Percentiles rank a stretch among this genome's conserved stretches.
These are phyloP conservation scores for Cephus pygmeus DNA, from an alignment of 2,888 invertebrate species.

Conservation along the genomic window DNA sequence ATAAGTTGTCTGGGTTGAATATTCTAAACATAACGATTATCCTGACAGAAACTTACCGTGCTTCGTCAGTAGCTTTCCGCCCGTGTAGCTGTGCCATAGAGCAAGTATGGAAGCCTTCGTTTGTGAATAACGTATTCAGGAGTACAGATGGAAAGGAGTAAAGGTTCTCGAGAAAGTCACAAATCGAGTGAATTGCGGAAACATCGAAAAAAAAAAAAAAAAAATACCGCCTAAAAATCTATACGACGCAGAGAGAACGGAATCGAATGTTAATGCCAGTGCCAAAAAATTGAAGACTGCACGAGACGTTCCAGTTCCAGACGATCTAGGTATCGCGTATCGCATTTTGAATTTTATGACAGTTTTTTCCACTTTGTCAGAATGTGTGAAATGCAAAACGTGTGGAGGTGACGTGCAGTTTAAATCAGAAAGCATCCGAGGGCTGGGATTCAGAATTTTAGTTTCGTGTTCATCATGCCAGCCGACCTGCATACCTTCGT, in stretches of 20 bases:
- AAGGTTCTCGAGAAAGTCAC: neutral
- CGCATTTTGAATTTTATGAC: neutral
- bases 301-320: slow-evolving; percentile 1
- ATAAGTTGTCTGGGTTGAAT: too few species aligned
- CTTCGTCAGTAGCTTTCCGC: neutral
- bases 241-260: neutral
- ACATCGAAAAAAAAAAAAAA: neutral
- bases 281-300: neutral
- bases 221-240: neutral
- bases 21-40: too few species aligned
- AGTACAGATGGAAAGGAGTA: neutral
- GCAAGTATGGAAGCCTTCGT: neutral
- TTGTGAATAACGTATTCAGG: neutral
- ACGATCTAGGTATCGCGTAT: neutral
- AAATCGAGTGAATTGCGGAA: neutral
- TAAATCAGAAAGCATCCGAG: slow-evolving; percentile 15
- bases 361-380: neutral
- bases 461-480: neutral
- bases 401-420: slow-evolving; percentile 14
- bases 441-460: slow-evolving; percentile 10
- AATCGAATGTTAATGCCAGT: neutral
- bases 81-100: neutral
- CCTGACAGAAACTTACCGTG: neutral
- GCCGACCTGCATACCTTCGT: slow-evolving; percentile 14
- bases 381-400: slow-evolving; percentile 11